Percentiles rank a stretch among this genome's conserved stretches.
These are phyloP conservation scores for Drosophila tropicalis DNA, from an alignment of 1,140 invertebrate species.

Conservation along the genomic window DNA sequence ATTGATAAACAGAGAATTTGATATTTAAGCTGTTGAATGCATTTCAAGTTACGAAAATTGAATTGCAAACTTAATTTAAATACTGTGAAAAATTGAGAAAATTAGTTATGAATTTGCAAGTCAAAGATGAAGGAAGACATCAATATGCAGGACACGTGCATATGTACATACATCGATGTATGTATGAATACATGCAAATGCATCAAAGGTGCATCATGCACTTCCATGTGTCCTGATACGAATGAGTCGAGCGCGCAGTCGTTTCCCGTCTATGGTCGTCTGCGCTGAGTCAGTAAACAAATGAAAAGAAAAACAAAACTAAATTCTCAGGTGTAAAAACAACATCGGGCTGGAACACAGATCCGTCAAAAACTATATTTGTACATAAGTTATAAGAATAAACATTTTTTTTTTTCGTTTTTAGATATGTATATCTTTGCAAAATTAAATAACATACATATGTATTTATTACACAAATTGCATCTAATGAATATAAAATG, in stretches of 20 bases:
- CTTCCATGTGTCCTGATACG: neutral
- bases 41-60: neutral
- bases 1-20: constrained; percentile 1
- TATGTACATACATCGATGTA: neutral
- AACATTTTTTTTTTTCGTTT: constrained; percentile 18
- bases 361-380: constrained; percentile 25
- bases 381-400: constrained; percentile 19
- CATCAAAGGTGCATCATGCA: neutral
- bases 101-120: constrained; percentile 13
- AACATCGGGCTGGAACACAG: constrained; percentile 22
- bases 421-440: constrained; percentile 22
- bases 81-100: constrained; percentile 9
- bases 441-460: constrained; percentile 23
- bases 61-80: constrained; percentile 1
- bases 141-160: neutral
- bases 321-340: constrained; percentile 22
- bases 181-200: too few species aligned
- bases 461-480: constrained; percentile 21
- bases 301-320: neutral
- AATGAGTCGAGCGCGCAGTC: constrained; percentile 8
- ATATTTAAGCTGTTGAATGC: constrained; percentile 3
- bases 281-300: constrained; percentile 5
- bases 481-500: constrained; percentile 20
- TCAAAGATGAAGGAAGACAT: neutral
- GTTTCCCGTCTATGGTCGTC: constrained; percentile 9